Conservation (phyloP, 2,888 invertebrate genomes). For the Physocephala rufipes region DNA sequence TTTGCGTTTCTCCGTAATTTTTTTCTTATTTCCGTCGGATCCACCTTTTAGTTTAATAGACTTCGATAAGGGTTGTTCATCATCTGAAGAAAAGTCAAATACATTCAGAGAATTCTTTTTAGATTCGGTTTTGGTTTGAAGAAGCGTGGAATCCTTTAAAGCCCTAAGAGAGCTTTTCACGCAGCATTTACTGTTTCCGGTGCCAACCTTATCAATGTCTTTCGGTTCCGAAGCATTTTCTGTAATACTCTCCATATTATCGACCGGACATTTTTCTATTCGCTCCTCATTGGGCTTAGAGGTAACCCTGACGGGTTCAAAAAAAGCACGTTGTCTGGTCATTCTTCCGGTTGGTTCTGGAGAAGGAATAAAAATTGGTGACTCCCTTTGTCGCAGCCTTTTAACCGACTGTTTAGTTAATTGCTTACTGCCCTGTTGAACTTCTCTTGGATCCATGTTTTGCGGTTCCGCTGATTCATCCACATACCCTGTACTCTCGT, state of each 20-base stretch:
- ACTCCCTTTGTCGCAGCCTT: conserved; percentile 62
- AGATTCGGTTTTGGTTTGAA: conserved; percentile 5
- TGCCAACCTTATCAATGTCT: background rate
- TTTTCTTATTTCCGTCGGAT: conserved; percentile 32
- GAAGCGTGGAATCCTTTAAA: background rate
- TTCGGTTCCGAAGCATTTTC: conserved; percentile 20
- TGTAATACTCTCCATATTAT: background rate
- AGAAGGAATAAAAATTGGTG: conserved; percentile 61
- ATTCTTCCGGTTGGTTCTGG: conserved; percentile 63
- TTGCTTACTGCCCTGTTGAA: conserved; percentile 21
- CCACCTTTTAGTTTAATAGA: conserved; percentile 59
- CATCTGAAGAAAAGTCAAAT: conserved; percentile 68
- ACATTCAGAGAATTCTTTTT: conserved; percentile 50
- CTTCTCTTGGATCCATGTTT: conserved; percentile 37
- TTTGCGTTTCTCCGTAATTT: conserved; percentile 12
- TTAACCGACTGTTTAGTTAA: conserved; percentile 53
- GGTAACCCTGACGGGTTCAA: conserved; percentile 63
- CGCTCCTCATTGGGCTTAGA: background rate
- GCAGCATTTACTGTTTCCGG: conserved; percentile 10
- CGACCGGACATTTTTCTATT: background rate
- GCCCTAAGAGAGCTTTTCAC: background rate
- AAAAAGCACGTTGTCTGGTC: conserved; percentile 64
- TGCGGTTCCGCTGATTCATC: conserved; percentile 39
- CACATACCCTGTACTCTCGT: conserved; percentile 17
- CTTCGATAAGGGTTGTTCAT: conserved; percentile 68